Percentiles rank a stretch among this genome's conserved stretches.
These are phyloP conservation scores for Macrotrachela quadricornifera DNA, from an alignment of 1,140 invertebrate genomes.

Conservation along the genomic window DNA sequence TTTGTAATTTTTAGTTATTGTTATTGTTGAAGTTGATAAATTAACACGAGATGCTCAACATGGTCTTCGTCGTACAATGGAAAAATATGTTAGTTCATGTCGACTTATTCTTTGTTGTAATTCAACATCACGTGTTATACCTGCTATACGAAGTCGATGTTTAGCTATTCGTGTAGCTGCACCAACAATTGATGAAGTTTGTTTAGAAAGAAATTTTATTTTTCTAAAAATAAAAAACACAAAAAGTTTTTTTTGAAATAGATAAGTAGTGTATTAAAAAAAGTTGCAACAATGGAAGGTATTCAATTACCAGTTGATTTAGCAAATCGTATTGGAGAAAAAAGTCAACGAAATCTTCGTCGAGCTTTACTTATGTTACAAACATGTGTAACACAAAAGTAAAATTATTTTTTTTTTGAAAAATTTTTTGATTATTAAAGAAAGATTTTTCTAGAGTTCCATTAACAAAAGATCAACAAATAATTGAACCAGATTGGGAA, in stretches of 20 bases:
- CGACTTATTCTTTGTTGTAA: conserved; percentile 80
- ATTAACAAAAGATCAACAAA: conserved; percentile 54
- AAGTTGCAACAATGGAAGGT: conserved; percentile 62
- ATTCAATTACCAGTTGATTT: conserved; percentile 53
- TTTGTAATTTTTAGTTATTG: conserved; percentile 44
- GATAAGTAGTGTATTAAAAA: conserved; percentile 35
- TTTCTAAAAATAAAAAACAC: neutral
- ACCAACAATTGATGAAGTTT: neutral
- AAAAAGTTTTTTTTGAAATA: conserved; percentile 6
- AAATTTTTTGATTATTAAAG: no score
- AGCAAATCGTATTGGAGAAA: conserved; percentile 50
- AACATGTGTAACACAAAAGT: conserved; percentile 71
- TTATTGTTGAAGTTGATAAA: conserved; percentile 80
- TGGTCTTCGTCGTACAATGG: conserved; percentile 88
- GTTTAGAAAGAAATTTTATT: neutral
- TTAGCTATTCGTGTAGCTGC: conserved; percentile 59
- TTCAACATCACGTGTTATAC: conserved; percentile 76
- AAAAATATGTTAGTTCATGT: conserved; percentile 88
- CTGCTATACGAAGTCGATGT: conserved; percentile 80
- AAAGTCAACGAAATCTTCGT: conserved; percentile 69
- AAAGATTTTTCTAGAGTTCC: conserved; percentile 38
- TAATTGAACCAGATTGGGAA: conserved; percentile 79
- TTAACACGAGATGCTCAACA: conserved; percentile 95
- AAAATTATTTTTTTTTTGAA: conserved; percentile 10
- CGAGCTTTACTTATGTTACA: conserved; percentile 79